Evolutionary conservation across 1,140 invertebrate species (phyloP), one percentile per base, ranked within the genome.

Genomic region (Calosoma granatense): DNA sequence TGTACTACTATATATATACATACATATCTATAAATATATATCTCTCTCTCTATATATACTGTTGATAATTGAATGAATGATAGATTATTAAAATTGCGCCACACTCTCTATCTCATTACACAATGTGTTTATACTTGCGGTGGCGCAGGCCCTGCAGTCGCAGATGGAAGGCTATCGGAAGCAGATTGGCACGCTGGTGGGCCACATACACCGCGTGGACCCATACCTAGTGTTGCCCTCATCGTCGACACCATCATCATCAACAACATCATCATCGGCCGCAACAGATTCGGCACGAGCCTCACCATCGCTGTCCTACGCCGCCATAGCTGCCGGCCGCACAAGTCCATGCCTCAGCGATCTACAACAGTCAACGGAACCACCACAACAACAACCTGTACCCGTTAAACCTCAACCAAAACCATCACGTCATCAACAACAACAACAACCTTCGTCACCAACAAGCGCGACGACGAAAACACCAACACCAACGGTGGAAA

Each of bases 191-290:
- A 76, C 78, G 69, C 77, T 86, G 74, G 76, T 78, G 66, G 77
- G 78, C 71, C 76, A 81, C 67, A 84, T 87, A 75, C 81, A 81
- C 72, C 76, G 75, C 67, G 72, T 85, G 76, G 87, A 89, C 77
- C 85, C 87, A 64, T 80, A 85, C 80, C 83, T 78, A 78, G 74
- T 77, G 67, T 65, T 55, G 69, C 70, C 41, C 36, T 51, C 59
- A 19, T 65, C 72, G 20, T 51, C 63, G 57, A 68, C 70, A 19
- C 60, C 55, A 57, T 67, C 72, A n/a, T 69, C 67, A 61, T 70
- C 70, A 61, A 68, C 68, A 54, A 64, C 65, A 61, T 65, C 68
- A 53, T 70, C 39, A 22, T 53, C 58, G 17, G 66, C 72, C 22
- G 53, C 63, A 56, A 68, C 69, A 17, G 60, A 55, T 57, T 67